phyloP scores from a whole-genome alignment of 2,113 vertebrate species.

The Phasianus colchicus region DNA sequence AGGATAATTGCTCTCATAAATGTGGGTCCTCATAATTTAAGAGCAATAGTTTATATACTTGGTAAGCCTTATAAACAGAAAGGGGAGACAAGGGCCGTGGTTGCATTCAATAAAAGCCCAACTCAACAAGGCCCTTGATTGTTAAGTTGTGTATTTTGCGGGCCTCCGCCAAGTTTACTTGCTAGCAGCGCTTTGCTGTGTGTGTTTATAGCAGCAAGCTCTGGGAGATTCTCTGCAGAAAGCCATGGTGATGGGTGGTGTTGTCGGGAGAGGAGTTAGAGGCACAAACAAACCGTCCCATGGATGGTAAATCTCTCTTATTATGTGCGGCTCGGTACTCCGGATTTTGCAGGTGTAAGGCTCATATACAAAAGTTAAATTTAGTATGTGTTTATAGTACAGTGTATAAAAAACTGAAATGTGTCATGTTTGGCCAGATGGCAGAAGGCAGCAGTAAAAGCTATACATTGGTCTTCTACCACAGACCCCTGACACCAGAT shows the following conservation, averaged over 20 bases:
- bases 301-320: background rate
- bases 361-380: background rate
- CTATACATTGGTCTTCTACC: background rate
- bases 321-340: rapidly evolving
- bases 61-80: slow-evolving; percentile 75
- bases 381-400: background rate
- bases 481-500: background rate
- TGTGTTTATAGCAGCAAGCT: slow-evolving; percentile 57
- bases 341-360: background rate
- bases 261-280: background rate
- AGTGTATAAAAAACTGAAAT: background rate
- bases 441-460: background rate
- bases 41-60: slow-evolving; percentile 73
- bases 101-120: slow-evolving; percentile 72
- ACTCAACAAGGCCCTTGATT: slow-evolving; percentile 75
- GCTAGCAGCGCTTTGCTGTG: slow-evolving; percentile 59
- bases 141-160: slow-evolving; percentile 75
- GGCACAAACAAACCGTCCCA: background rate
- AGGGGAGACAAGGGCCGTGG: slow-evolving; percentile 43
- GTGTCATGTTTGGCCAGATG: background rate
- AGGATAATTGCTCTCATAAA: slow-evolving; percentile 77
- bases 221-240: slow-evolving; percentile 51
- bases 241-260: background rate
- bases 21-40: slow-evolving; percentile 73
- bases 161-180: slow-evolving; percentile 77